Evolutionary conservation across 2,888 invertebrate species (phyloP).

Genomic region (Malthinus flaveolus): DNA sequence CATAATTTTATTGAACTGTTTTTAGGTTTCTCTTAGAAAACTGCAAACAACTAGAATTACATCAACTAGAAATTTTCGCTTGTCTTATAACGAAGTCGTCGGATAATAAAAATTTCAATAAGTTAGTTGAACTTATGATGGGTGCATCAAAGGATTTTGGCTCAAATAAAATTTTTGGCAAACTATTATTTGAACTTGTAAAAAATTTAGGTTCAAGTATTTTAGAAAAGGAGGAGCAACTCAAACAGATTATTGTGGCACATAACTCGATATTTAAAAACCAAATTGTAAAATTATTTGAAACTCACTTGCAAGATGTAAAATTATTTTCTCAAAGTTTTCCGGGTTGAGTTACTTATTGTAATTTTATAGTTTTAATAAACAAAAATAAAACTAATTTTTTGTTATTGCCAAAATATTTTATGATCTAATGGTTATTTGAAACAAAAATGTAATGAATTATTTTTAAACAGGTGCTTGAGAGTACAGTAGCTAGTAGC

Average conservation of each 20-base stretch:
- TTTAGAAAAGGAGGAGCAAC: conserved; percentile 12
- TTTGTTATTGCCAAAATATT: not conserved
- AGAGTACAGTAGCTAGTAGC: not conserved
- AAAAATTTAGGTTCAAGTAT: conserved; percentile 15
- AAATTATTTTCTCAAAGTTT: conserved; percentile 14
- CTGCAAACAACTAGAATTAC: conserved; percentile 10
- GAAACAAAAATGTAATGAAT: conserved; percentile 1
- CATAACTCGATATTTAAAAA: conserved; percentile 23
- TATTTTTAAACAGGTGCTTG: not conserved
- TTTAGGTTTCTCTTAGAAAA: conserved; percentile 9
- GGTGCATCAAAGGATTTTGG: conserved; percentile 22
- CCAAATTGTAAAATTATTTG: conserved; percentile 12
- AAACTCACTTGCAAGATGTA: conserved; percentile 8
- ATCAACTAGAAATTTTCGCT: conserved; percentile 7
- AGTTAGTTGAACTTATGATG: conserved; percentile 22
- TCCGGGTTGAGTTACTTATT: not conserved
- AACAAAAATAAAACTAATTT: not conserved
- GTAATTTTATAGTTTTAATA: not conserved
- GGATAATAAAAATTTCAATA: not conserved
- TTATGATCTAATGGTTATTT: not conserved
- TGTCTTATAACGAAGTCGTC: conserved; percentile 1
- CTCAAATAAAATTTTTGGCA: conserved; percentile 27
- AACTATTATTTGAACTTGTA: conserved; percentile 25
- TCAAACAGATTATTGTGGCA: conserved; percentile 7
- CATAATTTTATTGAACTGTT: not conserved